Conservation (phyloP, 2,113 vertebrate genomes). For the Synodontis membranacea region DNA sequence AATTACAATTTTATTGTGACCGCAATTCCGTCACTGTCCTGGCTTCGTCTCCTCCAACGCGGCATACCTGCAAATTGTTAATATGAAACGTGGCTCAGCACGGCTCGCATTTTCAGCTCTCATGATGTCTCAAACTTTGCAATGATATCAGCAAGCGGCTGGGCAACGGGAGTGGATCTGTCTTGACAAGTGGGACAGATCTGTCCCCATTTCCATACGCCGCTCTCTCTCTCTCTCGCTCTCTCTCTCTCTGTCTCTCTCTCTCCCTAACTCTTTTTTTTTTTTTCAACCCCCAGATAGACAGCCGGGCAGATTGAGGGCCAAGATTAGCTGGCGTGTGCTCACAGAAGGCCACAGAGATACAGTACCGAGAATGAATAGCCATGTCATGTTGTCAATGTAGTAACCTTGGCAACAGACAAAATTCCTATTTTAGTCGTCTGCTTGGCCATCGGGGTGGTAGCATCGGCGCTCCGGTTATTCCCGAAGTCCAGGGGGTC, state of each 20-base stretch:
- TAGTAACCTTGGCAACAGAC: constrained; percentile 84
- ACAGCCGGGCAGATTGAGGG: constrained; percentile 78
- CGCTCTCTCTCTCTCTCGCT: constrained; percentile 26
- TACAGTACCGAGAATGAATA: constrained; percentile 82
- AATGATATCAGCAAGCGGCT: constrained; percentile 63
- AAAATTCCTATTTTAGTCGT: constrained; percentile 76
- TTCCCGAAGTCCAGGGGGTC: constrained; percentile 10
- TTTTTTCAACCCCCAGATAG: constrained; percentile 70
- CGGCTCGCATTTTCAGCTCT: constrained; percentile 64
- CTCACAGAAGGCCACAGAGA: constrained; percentile 82
- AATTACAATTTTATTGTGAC: constrained; percentile 78
- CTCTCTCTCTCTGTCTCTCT: constrained; percentile 23
- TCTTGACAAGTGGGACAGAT: constrained; percentile 57
- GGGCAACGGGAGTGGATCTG: constrained; percentile 2
- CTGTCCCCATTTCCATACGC: constrained; percentile 38
- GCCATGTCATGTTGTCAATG: constrained; percentile 82
- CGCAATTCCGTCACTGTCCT: constrained; percentile 71
- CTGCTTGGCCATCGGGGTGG: constrained; percentile 66
- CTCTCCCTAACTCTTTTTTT: too few relatives aligned
- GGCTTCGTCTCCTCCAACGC: constrained; percentile 48
- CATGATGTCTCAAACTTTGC: constrained; percentile 45
- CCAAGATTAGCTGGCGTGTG: constrained; percentile 80
- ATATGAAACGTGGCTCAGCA: constrained; percentile 66
- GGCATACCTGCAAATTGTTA: constrained; percentile 65
- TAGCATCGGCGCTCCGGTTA: constrained; percentile 42